Evolutionary conservation across 2,797 vertebrate genomes (phyloP).

Genomic region (Sebastes baramenuke): DNA sequence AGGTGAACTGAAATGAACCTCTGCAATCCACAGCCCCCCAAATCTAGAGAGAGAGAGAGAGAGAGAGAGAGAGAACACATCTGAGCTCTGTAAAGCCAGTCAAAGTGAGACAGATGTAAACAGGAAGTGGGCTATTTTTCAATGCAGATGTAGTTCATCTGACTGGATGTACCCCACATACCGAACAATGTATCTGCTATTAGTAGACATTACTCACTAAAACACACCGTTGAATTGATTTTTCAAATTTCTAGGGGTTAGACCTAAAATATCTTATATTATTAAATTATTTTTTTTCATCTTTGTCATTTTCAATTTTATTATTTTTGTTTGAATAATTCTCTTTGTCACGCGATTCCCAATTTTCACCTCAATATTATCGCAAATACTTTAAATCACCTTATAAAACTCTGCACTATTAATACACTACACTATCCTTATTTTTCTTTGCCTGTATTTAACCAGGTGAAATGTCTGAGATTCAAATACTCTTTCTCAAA

Average conservation of each 20-base stretch:
- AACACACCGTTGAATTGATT: neutral
- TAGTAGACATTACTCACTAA: neutral
- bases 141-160: neutral
- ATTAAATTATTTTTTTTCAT: neutral
- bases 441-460: no score
- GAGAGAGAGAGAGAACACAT: conserved; percentile 46
- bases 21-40: conserved; percentile 64
- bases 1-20: conserved; percentile 40
- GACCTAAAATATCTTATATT: neutral
- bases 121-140: conserved; percentile 33
- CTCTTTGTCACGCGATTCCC: neutral
- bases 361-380: neutral
- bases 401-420: neutral
- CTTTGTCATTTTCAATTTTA: neutral
- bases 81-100: neutral
- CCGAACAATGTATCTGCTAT: neutral
- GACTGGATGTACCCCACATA: neutral
- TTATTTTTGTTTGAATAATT: neutral
- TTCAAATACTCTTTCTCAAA: neutral
- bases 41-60: conserved; percentile 80
- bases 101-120: conserved; percentile 7
- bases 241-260: neutral
- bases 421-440: neutral
- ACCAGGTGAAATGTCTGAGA: no score
- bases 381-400: neutral